Evolutionary conservation across 2,113 vertebrate species (phyloP), one percentile per base, ranked within the genome.

Genomic region (Chloroceryle aenea): DNA sequence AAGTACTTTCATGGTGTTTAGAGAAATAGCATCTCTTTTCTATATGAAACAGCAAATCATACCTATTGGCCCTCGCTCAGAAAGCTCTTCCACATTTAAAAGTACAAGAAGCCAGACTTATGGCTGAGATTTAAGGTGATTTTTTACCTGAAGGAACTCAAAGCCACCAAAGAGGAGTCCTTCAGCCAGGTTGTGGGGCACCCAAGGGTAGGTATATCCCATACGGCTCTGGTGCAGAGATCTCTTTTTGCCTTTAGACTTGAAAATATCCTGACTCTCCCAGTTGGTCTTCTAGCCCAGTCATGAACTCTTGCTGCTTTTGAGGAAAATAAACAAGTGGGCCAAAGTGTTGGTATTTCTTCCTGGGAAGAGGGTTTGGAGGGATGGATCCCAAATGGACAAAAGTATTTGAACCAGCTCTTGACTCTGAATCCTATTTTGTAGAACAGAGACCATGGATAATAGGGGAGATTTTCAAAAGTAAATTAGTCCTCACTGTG

Each of bases 1-100:
- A 64, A 89, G 90, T 72, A 87, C 68, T 97, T 95, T 90, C 9
- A 26, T 18, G 66, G 88, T 94, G 80, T 95, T 97, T 96, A 93
- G 96, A 96, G 93, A 95, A 96, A 96, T 81, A 72, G 79, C 93
- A 29, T 84, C 73, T 75, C 64, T 93, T 40, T 77, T 89, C 76
- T 68, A 3, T 6, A 10, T 1, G 36, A 73, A 95, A 45, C 61
- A 85, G 95, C 73, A 96, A 97, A 95, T 95, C 90, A 53, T 45
- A 89, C 61, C 61, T 42, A 48, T 55, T 45, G 73, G 85, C 56
- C 64, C 29, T 47, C 12, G 36, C 79, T 93, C 68, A 23, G 38
- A 93, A 91, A 74, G 43, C 26, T 2, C 32, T 77, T 74, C 61
- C 30, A 4, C 19, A 0, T 78, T 43, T 95, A 43, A 68, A 67